These are phyloP conservation scores for Tenualosa ilisha DNA, from an alignment of 2,797 vertebrate species.

Conservation along the genomic window DNA sequence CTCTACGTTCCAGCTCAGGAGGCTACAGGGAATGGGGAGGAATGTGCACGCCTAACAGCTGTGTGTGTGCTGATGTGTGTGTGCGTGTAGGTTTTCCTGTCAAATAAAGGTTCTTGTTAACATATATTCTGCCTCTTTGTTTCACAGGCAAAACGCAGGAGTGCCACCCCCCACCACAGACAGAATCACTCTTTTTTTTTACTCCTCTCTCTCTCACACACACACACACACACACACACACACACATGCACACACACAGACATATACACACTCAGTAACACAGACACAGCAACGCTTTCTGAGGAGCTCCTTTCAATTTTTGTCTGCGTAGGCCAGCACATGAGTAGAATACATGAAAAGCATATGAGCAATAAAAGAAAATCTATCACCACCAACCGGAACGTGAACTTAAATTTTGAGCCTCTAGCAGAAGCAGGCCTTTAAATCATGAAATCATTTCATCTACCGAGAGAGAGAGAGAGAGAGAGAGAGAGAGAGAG, in stretches of 20 bases:
- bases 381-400: slow-evolving; percentile 39
- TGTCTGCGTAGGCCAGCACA: slow-evolving; percentile 30
- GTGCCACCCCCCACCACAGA: neutral
- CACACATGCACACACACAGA: neutral
- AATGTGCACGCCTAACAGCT: slow-evolving; percentile 52
- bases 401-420: slow-evolving; percentile 46
- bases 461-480: slow-evolving; percentile 30
- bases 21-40: slow-evolving; percentile 43
- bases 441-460: slow-evolving; percentile 50
- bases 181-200: neutral
- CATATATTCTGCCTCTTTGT: slow-evolving; percentile 18
- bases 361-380: slow-evolving; percentile 38
- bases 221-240: slow-evolving; percentile 22
- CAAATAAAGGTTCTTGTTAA: slow-evolving; percentile 26
- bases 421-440: slow-evolving; percentile 30
- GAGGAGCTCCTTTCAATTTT: neutral
- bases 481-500: slow-evolving; percentile 22
- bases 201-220: slow-evolving; percentile 17
- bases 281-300: neutral
- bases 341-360: slow-evolving; percentile 43
- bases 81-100: slow-evolving; percentile 1
- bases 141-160: neutral
- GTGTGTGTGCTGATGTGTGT: slow-evolving; percentile 29
- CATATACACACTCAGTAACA: slow-evolving; percentile 20
- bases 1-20: slow-evolving; percentile 41